These are phyloP conservation scores for Aegotheles bennettii DNA, from an alignment of 2,113 vertebrate species.

Conservation along the genomic window DNA sequence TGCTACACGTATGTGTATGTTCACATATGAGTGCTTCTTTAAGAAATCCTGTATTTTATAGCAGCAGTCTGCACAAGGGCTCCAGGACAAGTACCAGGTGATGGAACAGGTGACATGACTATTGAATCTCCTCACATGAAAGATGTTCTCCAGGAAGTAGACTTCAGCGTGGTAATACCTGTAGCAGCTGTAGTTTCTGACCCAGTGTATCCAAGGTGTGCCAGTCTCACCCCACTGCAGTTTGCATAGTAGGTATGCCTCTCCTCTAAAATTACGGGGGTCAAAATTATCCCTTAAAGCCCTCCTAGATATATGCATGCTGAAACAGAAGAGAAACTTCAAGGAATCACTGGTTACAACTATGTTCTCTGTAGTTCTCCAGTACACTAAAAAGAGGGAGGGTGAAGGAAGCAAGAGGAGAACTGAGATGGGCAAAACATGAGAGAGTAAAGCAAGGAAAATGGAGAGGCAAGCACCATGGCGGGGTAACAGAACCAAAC, in stretches of 20 bases:
- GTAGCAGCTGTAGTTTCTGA: not conserved
- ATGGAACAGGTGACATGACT: not conserved
- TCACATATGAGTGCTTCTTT: not conserved
- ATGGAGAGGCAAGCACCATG: accelerated
- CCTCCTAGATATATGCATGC: not conserved
- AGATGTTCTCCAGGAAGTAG: not conserved
- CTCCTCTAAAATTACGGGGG: not conserved
- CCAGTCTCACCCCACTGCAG: not conserved
- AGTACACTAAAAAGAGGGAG: not conserved
- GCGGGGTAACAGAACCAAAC: not conserved
- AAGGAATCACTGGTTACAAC: not conserved
- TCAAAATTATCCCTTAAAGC: not conserved
- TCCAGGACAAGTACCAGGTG: constrained; percentile 6
- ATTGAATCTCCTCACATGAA: not conserved
- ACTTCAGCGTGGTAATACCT: accelerated
- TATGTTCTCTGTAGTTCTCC: not conserved
- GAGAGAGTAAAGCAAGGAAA: not conserved
- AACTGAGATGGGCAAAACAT: not conserved
- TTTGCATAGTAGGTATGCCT: not conserved
- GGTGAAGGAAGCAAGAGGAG: not conserved
- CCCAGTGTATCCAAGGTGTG: not conserved
- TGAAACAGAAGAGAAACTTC: not conserved
- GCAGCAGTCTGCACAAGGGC: accelerated
- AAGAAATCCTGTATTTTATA: not conserved
- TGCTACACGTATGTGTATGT: accelerated